Evolutionary conservation across 2,113 vertebrate species (phyloP).

Genomic region (Entosphenus tridentatus): DNA sequence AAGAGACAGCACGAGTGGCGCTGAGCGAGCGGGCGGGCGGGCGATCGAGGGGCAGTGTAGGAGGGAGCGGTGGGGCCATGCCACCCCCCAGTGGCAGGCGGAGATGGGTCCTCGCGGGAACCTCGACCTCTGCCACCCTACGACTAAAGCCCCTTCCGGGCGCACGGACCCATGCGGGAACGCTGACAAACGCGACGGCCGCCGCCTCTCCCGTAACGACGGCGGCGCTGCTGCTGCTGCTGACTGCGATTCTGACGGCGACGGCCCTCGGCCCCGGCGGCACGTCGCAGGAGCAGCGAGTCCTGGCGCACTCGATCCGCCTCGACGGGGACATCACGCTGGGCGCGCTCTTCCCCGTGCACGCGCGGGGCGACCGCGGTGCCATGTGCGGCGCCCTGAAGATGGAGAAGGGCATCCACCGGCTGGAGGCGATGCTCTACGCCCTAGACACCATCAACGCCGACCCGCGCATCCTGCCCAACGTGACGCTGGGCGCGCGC

Average conservation of each 20-base stretch:
- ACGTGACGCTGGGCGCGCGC: slow-evolving; percentile 51
- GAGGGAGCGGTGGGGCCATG: too few relatives aligned
- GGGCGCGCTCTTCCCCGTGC: slow-evolving; percentile 56
- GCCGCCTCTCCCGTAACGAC: too few relatives aligned
- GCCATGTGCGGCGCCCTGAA: slow-evolving; percentile 46
- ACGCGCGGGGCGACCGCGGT: slow-evolving; percentile 42
- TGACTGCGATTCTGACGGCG: neutral
- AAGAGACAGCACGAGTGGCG: too few relatives aligned
- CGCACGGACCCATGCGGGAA: too few relatives aligned
- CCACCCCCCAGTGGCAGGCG: too few relatives aligned
- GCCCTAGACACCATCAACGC: slow-evolving; percentile 63
- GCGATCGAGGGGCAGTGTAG: too few relatives aligned
- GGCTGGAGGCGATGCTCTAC: slow-evolving; percentile 69
- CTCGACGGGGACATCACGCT: slow-evolving; percentile 53
- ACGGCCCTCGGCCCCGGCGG: neutral
- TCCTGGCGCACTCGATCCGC: slow-evolving; percentile 41
- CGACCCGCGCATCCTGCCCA: slow-evolving; percentile 49
- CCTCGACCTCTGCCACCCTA: neutral
- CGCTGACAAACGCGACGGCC: too few relatives aligned
- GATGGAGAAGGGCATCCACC: slow-evolving; percentile 62
- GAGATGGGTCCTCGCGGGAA: neutral
- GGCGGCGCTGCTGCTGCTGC: neutral
- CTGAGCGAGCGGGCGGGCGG: too few relatives aligned
- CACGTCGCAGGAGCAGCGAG: slow-evolving; percentile 9
- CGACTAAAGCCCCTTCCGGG: too few relatives aligned